These are phyloP conservation scores for Cataglyphis altisquamis DNA, from an alignment of 2,888 invertebrate genomes.

Conservation along the genomic window DNA sequence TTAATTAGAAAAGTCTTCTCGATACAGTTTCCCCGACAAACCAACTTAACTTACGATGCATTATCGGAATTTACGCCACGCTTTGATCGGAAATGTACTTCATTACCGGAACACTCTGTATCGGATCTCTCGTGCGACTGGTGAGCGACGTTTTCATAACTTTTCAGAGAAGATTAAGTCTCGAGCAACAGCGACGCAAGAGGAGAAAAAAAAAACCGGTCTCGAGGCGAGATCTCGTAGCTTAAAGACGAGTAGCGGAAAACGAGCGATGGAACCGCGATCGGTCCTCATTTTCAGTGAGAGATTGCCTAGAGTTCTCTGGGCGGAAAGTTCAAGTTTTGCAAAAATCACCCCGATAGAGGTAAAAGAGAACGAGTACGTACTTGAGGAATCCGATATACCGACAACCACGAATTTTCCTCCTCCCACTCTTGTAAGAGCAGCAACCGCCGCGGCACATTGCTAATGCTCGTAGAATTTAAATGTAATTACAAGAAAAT, in stretches of 20 bases:
- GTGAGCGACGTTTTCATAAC: constrained; percentile 27
- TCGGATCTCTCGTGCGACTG: constrained; percentile 6
- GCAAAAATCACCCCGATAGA: constrained; percentile 37
- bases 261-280: constrained; percentile 28
- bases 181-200: constrained; percentile 17
- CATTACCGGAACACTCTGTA: constrained; percentile 33
- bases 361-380: constrained; percentile 28
- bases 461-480: constrained; percentile 1
- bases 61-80: constrained; percentile 25
- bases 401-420: neutral
- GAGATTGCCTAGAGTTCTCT: constrained; percentile 34
- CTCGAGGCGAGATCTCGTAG: constrained; percentile 7
- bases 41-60: neutral
- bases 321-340: constrained; percentile 41
- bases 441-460: constrained; percentile 1
- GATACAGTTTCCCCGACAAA: neutral
- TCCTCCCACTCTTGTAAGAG: neutral
- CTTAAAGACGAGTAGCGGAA: constrained; percentile 21
- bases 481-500: constrained; percentile 50
- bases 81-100: constrained; percentile 26
- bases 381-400: constrained; percentile 47
- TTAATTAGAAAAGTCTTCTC: constrained; percentile 28
- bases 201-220: constrained; percentile 29
- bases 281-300: constrained; percentile 30
- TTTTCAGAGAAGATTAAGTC: constrained; percentile 44